Percentiles rank a stretch among this genome's conserved stretches.
phyloP scores from a whole-genome alignment of 64 coral and sea anemone genomes.

The Stylophora pistillata region DNA sequence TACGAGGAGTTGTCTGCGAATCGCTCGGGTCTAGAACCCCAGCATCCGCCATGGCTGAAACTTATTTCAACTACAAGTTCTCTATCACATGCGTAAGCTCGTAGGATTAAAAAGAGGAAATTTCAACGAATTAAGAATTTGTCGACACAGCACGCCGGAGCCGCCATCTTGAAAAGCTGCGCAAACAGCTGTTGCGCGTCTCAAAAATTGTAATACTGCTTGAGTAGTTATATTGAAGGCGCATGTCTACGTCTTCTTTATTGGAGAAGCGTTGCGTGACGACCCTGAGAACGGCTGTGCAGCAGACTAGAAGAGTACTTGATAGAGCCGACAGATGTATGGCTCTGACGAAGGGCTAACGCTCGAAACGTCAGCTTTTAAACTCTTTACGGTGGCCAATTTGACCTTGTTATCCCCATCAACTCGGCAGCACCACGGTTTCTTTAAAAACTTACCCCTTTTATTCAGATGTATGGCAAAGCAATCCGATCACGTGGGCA shows the following conservation, averaged over 20 bases:
- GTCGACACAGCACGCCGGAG: neutral
- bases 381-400: no score
- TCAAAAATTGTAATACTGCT: neutral
- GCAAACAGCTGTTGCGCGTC: neutral
- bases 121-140: neutral
- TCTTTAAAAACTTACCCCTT: no score
- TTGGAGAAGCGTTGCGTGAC: no score
- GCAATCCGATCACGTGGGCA: no score
- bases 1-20: neutral
- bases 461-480: no score
- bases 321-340: neutral
- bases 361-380: no score
- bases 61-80: neutral
- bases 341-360: no score
- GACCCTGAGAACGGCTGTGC: no score
- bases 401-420: no score
- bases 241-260: neutral
- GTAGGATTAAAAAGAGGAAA: neutral
- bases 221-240: neutral
- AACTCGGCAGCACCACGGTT: no score
- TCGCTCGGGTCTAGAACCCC: neutral
- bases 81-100: neutral
- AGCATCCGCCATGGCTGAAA: slow-evolving; percentile 12
- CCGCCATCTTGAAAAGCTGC: slow-evolving; percentile 36
- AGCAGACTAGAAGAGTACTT: neutral